Base-by-base conservation (phyloP, 2,797 vertebrate genomes). In the Tragelaphus oryx region DNA sequence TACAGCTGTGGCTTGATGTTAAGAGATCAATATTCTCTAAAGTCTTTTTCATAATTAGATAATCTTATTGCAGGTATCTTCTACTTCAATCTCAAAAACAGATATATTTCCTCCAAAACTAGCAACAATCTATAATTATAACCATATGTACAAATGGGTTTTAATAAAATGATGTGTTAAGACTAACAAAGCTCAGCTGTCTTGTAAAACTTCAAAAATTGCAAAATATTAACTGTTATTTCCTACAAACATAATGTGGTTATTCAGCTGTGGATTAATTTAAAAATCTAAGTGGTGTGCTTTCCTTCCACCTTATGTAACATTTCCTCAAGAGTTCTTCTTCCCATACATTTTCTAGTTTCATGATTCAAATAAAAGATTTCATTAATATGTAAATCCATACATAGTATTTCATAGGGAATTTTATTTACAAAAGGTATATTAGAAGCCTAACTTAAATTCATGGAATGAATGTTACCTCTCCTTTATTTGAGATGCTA, bases 121-220 rank as follows among this genome's bases (percentile, higher is more conserved):
- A 76, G 50, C 52, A 81, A 71, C 33, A 94, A 95, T 90, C n/a
- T 4, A 46, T 62, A 65, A 87, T 87, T 74, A 90, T 33, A 65
- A 57, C 24, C 85, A 44, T 65, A 65, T 60, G 30, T 68, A 90
- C 44, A 92, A 76, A 37, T 37, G 28, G 6, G 8, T 80, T 71
- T 83, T 52, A 82, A 95, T 85, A 94, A 89, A 92, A 30, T 78
- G 22, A 20, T 79, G 80, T 37, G 37, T 22, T 74, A 96, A 82
- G 52, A 68, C 24, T 46, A 74, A 44, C 48, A 93, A 80, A 96
- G n/a, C 22, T 84, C 28, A 95, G 20, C 60, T 89, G 74, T 54
- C 16, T 41, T 78, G 24, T 87, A 92, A 87, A 79, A 89, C 37
- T 96, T 89, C 33, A 88, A 81, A 57, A 68, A 55, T 48, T 17